Evolutionary conservation across 1,140 invertebrate species (phyloP), one percentile per base, ranked within the genome.

Genomic region (Leptonema lineaticorne): DNA sequence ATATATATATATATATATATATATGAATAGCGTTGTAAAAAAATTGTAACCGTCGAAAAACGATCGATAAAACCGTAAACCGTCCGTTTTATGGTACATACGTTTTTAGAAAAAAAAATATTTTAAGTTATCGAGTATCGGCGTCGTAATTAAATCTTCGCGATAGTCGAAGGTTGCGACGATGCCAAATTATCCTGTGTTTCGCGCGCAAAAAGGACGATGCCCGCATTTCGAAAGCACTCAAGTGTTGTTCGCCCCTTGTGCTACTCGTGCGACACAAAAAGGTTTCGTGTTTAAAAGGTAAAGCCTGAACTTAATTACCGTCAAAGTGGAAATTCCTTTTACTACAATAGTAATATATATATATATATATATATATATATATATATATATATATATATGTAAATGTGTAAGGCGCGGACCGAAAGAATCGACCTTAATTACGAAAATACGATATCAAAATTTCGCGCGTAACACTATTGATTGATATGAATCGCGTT

Each of bases 241-340:
- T 11, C 37, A 11, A 41, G 37, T 2, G 2, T 16, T 41, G 9
- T 14, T 41, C 2, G 9, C 37, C 37, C 2, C 37, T 41, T 4
- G 1, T 11, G 37, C 16, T 16, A 41, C 9, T 41, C 16, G 33
- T 62, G 28, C n/a, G 24, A 30, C 7, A 16, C n/a, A 7, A 62
- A 33, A 1, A 30, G 6, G 1, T 62, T 37, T 62, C 28, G 22
- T 16, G 29, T 28, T 16, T 37, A 33, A 20, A 24, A 62, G 58
- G 58, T 62, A 41, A 62, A 30, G 58, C 58, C 58, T 62, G 58
- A 62, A 33, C 58, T 62, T 62, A 62, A 62, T 62, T 62, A 30
- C 58, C 41, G 58, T 62, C 58, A 62, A 30, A 30, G 33, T 62
- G 16, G 58, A 28, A 20, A 62, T 62, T 62, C 58, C 29, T 62